Evolutionary conservation across 2,888 invertebrate species (phyloP).

Genomic region (Pasiphila rectangulata): DNA sequence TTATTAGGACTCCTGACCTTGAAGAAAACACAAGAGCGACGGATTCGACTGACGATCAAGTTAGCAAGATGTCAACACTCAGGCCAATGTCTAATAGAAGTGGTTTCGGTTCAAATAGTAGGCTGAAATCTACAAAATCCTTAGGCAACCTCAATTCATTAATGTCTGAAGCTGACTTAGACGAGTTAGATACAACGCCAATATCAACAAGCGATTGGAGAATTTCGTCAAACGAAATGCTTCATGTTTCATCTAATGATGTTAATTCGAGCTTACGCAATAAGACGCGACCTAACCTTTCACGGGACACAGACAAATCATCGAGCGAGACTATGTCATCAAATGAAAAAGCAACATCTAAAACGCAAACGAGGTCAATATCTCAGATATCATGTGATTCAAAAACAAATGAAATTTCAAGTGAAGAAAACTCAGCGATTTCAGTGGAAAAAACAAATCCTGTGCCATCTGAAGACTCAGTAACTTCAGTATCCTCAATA

Average conservation of each 20-base stretch:
- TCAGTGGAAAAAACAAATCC: neutral
- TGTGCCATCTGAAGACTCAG: slow-evolving; percentile 1
- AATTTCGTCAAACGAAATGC: slow-evolving; percentile 14
- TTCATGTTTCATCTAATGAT: slow-evolving; percentile 5
- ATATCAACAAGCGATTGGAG: slow-evolving; percentile 10
- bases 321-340: neutral
- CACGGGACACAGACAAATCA: slow-evolving; percentile 1
- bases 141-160: slow-evolving; percentile 26
- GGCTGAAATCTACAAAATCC: slow-evolving; percentile 27
- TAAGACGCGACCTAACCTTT: slow-evolving; percentile 2
- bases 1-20: slow-evolving; percentile 14
- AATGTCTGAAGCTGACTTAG: slow-evolving; percentile 7
- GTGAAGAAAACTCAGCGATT: neutral
- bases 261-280: neutral
- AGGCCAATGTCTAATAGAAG: slow-evolving; percentile 3
- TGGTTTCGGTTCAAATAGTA: slow-evolving; percentile 14
- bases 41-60: neutral
- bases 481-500: slow-evolving; percentile 5
- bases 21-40: slow-evolving; percentile 5
- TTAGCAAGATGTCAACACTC: neutral
- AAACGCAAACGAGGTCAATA: slow-evolving; percentile 1
- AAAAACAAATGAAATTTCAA: slow-evolving; percentile 7
- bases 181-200: slow-evolving; percentile 9
- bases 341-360: neutral
- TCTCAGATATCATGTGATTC: neutral